These are phyloP conservation scores for Cinclus mexicanus DNA, from an alignment of 2,113 vertebrate species.

Conservation along the genomic window DNA sequence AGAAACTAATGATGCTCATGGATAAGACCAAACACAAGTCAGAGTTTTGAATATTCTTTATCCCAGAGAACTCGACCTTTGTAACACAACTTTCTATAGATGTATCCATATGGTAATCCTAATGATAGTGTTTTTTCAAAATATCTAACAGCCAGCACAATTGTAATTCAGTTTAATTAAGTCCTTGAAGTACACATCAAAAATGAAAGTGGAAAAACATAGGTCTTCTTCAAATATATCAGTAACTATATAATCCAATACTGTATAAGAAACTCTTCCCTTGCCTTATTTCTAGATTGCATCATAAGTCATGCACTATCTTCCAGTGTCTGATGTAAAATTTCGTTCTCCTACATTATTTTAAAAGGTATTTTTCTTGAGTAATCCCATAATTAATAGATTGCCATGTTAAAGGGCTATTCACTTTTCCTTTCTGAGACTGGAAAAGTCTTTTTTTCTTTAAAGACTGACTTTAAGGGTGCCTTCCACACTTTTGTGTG, in stretches of 20 bases:
- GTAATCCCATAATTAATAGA: not conserved
- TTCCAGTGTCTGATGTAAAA: not conserved
- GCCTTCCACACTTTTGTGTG: not conserved
- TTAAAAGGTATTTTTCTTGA: not conserved
- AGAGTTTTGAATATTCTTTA: not conserved
- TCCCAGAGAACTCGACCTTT: fast-evolving
- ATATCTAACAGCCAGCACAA: not conserved
- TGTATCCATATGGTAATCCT: not conserved
- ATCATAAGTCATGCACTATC: not conserved
- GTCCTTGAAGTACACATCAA: not conserved
- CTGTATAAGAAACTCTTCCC: not conserved
- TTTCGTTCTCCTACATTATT: not conserved
- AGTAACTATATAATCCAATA: not conserved
- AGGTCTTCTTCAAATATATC: not conserved
- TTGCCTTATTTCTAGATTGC: not conserved
- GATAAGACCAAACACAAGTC: not conserved
- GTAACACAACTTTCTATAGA: not conserved
- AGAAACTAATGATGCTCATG: not conserved
- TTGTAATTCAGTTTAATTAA: not conserved
- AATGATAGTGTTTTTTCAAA: not conserved
- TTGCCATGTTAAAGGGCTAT: not conserved
- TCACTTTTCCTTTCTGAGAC: not conserved
- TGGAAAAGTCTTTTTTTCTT: not conserved
- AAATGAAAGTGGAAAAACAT: not conserved
- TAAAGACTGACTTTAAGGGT: not conserved